Evolutionary conservation across 2,888 invertebrate species (phyloP), one percentile per base, ranked within the genome.

Genomic region (Tachina fera): DNA sequence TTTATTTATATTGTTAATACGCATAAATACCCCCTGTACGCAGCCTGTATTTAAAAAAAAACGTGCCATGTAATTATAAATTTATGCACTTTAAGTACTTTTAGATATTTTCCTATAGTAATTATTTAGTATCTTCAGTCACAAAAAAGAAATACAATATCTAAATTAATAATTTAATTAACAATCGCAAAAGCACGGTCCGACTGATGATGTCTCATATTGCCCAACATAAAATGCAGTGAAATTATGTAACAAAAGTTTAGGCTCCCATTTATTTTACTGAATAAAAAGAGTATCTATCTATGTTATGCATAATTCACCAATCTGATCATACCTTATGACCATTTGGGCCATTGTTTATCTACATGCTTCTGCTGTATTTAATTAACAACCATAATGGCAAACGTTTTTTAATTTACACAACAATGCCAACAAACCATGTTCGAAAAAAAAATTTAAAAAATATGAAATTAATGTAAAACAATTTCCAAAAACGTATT

Each of bases 391-490:
- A 19, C 13, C 13, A 70, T 53, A 31, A 58, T 47, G 47, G 13
- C 22, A 58, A 71, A 19, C 10, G 45, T 22, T n/a, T 47, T 60
- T 60, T 60, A 11, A 70, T 58, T 71, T n/a, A 45, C 8, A 45
- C n/a, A 49, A 13, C 9, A 45, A 39, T 19, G 16, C n/a, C 47
- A 31, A 16, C 47, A 49, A 19, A 39, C 31, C n/a, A 13, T 47
- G 3, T 16, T 72, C n/a, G 45, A 61, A 22, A 31, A 47, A 39
- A 72, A n/a, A n/a, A n/a, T n/a, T 22, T 72, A 39, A 11, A 72
- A 31, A 16, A 9, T 14, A 9, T n/a, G 56, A 49, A 72, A 72
- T 47, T 72, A 47, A 60, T 11, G 19, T 61, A 61, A 74, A 51
- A 1, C 60, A 14, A 49, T 41, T 74, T 63, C 41, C 10, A 31